Base-by-base conservation (phyloP, 2,888 invertebrate species). In the Bembecia ichneumoniformis region DNA sequence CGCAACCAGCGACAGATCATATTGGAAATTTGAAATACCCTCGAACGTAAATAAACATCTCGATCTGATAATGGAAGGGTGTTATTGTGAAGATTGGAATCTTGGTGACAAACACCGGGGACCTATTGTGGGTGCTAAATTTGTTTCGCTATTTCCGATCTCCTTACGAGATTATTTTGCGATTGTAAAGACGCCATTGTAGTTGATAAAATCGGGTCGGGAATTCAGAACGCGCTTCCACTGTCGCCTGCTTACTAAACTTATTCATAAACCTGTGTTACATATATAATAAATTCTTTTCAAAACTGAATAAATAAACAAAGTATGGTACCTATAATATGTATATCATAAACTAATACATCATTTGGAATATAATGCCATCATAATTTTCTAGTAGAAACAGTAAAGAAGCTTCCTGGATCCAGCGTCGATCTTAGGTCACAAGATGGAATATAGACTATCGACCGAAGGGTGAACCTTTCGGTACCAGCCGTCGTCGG, bases 141-240 rank as follows among this genome's bases (percentile, higher is more conserved):
- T 86, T 84, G 86, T 84, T 82, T 74, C 73, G 74, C 77, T 71
- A 77, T 80, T 81, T 76, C 79, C 79, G 83, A 86, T 86, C 78
- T 77, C 70, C 75, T 77, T 73, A 64, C 61, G 59, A 80, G 83
- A 84, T 86, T 79, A 80, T 75, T 77, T 74, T 68, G 69, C 75
- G 76, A 79, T 80, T 80, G 82, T 81, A 66, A 74, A 75, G 73
- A 66, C 69, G 65, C 66, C 63, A 66, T 71, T 74, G 73, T 74
- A 57, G 58, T 35, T 43, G 28, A 64, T 68, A 63, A 55, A 59
- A 69, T 63, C 68, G 58, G 58, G 55, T 56, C 55, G 54, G 51
- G 48, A 17, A 58, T 57, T 47, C 59, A 61, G 58, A 63, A 58
- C 53, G 54, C 64, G 68, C 62, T 28, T 28, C 28, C 28, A 28